phyloP scores from a whole-genome alignment of 2,797 vertebrate species.

The Podarcis siculus region DNA sequence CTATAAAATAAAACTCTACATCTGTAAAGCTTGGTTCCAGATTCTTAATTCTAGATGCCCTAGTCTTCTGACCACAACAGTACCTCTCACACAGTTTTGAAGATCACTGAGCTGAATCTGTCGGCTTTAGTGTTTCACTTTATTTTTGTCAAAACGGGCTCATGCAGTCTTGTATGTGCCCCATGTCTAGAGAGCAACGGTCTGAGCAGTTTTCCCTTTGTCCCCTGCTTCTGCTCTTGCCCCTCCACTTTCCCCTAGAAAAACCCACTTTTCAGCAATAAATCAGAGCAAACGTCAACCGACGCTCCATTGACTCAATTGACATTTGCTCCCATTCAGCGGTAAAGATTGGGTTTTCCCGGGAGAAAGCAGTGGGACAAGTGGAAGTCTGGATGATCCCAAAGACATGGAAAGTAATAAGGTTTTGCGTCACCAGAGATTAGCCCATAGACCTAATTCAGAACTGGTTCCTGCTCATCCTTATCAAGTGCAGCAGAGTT shows the following conservation, averaged over 20 bases:
- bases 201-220: too few species aligned
- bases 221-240: too few species aligned
- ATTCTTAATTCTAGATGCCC: background rate
- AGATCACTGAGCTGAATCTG: background rate
- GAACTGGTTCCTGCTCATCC: background rate
- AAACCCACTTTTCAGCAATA: too few species aligned
- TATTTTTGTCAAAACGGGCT: constrained; percentile 14
- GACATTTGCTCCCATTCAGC: too few species aligned
- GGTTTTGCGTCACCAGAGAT: constrained; percentile 12
- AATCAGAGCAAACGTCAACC: too few species aligned
- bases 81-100: background rate
- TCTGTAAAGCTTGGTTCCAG: background rate
- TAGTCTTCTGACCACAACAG: background rate
- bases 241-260: too few species aligned
- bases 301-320: too few species aligned
- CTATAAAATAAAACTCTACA: background rate
- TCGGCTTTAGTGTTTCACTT: background rate
- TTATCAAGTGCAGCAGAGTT: constrained; percentile 12
- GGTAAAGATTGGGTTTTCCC: too few species aligned
- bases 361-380: too few species aligned
- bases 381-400: too few species aligned
- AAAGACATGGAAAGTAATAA: constrained; percentile 15
- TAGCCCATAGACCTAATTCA: background rate
- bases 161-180: too few species aligned
- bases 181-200: too few species aligned